phyloP scores from a whole-genome alignment of 2,888 invertebrate species.

The Maniola hyperantus region DNA sequence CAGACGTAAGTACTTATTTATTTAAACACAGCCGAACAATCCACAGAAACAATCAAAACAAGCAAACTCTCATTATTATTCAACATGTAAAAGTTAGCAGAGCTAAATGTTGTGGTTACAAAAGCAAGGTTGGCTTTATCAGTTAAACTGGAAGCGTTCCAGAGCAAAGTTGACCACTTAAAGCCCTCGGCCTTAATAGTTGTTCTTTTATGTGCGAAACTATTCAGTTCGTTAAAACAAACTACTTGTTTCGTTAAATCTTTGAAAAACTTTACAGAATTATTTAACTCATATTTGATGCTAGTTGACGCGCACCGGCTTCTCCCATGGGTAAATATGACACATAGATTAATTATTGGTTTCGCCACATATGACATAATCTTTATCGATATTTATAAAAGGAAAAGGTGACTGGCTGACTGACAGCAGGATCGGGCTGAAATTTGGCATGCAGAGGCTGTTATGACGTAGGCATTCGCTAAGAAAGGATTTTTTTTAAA shows the following conservation, averaged over 20 bases:
- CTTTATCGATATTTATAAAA: too few species aligned
- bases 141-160: slow-evolving; percentile 21
- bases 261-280: not conserved
- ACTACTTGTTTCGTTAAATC: not conserved
- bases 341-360: too few species aligned
- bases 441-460: too few species aligned
- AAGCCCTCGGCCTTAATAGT: slow-evolving; percentile 10
- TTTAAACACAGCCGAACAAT: not conserved
- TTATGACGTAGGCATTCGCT: too few species aligned
- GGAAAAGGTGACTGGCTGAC: too few species aligned
- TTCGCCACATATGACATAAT: too few species aligned
- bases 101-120: slow-evolving; percentile 19
- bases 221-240: not conserved
- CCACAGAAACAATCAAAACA: not conserved
- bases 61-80: slow-evolving; percentile 9
- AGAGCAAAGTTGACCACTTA: slow-evolving; percentile 13
- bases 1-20: too few species aligned
- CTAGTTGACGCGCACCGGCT: too few species aligned
- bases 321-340: too few species aligned
- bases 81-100: slow-evolving; percentile 12
- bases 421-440: too few species aligned
- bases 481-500: too few species aligned
- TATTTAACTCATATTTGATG: not conserved
- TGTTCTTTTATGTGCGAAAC: not conserved
- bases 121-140: slow-evolving; percentile 14